Base-by-base conservation (phyloP, 2,113 vertebrate genomes). In the Bettongia penicillata region DNA sequence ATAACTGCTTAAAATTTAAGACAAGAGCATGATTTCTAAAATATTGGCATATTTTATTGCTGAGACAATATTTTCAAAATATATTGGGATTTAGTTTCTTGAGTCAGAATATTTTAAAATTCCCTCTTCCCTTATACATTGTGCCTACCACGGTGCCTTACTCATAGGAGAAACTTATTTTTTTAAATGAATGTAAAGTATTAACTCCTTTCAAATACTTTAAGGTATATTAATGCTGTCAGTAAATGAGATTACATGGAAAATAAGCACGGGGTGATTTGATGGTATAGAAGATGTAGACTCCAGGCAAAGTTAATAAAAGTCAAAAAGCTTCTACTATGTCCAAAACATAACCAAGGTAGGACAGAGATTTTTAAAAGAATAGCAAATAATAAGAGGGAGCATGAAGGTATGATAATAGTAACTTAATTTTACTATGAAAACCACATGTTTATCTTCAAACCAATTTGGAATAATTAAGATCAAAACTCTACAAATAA, bases 101-200 rank as follows among this genome's bases (percentile, higher is more conserved):
- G 12, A 93, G 55, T 52, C 96, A 96, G 90, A 95, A 96, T 90
- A 77, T 0, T 19, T 95, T 68, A 68, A 37, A 68, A 11, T 31
- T 68, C 31, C 10, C 11, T 68, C 57, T 37, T 68, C 57, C 11
- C 57, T 11, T 37, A 37, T 37, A 68, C 3, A 37, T 3, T 68
- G 57, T 37, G 31, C 31, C 28, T 37, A 37, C 57, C 57, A 68
- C 28, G 37, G 31, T 68, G 25, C 55, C 8, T 57, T 57, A 57
- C 24, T 25, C 24, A 57, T 61, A 53, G 53, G 23, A 53, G 53
- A 24, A 53, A 61, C 28, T 12, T 0, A 61, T 31, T 61, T 57
- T 57, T 57, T 61, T 31, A 28, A 61, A 31, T 61, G 26, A 11
- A 61, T 61, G 9, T 31, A 12, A 61, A 61, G 31, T 31, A 61